Evolutionary conservation across 2,113 vertebrate species (phyloP).

Genomic region (Piliocolobus tephrosceles): DNA sequence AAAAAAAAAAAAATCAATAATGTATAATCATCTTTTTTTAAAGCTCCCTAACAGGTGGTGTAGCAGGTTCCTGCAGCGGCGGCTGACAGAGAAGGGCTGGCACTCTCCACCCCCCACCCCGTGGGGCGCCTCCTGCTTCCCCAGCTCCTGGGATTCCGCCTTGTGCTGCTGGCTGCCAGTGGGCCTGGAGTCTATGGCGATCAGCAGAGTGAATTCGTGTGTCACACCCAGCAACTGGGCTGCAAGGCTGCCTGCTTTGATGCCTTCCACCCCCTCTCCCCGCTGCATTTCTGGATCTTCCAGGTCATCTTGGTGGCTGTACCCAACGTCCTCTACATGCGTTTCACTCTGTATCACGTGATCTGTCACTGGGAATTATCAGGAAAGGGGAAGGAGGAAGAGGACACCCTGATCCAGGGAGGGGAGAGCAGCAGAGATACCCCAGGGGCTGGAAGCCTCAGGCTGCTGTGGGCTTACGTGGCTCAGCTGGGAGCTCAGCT

Average conservation of each 20-base stretch:
- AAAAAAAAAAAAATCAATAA: background rate
- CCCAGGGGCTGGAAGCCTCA: background rate
- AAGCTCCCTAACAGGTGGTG: conserved; percentile 46
- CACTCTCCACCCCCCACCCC: background rate
- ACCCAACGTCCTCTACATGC: conserved; percentile 42
- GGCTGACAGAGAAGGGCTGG: conserved; percentile 20
- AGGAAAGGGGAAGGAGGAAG: background rate
- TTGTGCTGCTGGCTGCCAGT: conserved; percentile 42
- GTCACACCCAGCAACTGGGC: conserved; percentile 55
- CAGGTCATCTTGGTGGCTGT: conserved; percentile 61
- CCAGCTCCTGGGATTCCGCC: conserved; percentile 27
- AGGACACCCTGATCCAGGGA: background rate
- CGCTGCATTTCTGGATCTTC: conserved; percentile 69
- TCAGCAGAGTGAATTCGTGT: conserved; percentile 62
- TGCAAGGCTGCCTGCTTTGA: conserved; percentile 62
- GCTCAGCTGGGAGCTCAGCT: background rate
- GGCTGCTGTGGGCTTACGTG: background rate
- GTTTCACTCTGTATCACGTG: conserved; percentile 49
- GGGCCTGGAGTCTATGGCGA: conserved; percentile 44
- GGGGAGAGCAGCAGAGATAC: background rate
- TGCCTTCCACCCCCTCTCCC: conserved; percentile 56
- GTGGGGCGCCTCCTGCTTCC: conserved; percentile 67
- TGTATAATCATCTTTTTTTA: background rate
- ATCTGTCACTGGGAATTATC: conserved; percentile 54
- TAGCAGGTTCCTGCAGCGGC: conserved; percentile 45